Evolutionary conservation across 2,797 vertebrate genomes (phyloP).

Genomic region (Lophius americanus): DNA sequence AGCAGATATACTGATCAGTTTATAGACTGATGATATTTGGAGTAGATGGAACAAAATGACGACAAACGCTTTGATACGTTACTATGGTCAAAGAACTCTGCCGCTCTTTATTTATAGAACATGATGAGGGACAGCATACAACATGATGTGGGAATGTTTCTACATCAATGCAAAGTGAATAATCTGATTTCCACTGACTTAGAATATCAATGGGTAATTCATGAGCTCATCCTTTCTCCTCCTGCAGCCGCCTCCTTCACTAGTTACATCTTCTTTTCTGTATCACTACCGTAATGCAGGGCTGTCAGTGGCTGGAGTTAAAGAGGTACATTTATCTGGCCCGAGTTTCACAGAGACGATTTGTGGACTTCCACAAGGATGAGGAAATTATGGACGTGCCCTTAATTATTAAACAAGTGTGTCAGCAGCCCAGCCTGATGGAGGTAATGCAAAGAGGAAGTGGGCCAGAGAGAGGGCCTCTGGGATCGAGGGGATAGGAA

Average conservation of each 20-base stretch:
- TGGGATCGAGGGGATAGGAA: constrained; percentile 55
- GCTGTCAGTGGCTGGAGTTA: constrained; percentile 54
- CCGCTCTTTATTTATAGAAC: not conserved
- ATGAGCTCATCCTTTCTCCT: constrained; percentile 8
- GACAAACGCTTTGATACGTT: constrained; percentile 13
- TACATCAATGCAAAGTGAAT: constrained; percentile 27
- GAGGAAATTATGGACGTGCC: constrained; percentile 79
- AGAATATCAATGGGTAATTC: constrained; percentile 26
- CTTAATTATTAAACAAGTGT: constrained; percentile 87
- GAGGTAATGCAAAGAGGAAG: constrained; percentile 85
- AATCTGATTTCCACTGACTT: constrained; percentile 1
- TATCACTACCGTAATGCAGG: constrained; percentile 33
- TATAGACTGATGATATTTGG: constrained; percentile 11
- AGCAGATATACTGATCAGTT: constrained; percentile 5
- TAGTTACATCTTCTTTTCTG: constrained; percentile 21
- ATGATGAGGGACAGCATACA: constrained; percentile 5
- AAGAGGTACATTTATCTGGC: constrained; percentile 70
- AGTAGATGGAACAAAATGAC: not conserved
- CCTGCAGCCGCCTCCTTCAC: not conserved
- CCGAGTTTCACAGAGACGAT: constrained; percentile 75
- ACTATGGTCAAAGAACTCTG: not conserved
- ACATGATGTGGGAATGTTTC: constrained; percentile 17
- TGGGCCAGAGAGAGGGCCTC: constrained; percentile 73
- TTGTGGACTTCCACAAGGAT: constrained; percentile 81
- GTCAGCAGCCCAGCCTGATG: constrained; percentile 83